A percentile compares a stretch with the other conserved stretches of the same genome.
Conservation (phyloP, 2,888 invertebrate species). For the Adelphocoris suturalis region DNA sequence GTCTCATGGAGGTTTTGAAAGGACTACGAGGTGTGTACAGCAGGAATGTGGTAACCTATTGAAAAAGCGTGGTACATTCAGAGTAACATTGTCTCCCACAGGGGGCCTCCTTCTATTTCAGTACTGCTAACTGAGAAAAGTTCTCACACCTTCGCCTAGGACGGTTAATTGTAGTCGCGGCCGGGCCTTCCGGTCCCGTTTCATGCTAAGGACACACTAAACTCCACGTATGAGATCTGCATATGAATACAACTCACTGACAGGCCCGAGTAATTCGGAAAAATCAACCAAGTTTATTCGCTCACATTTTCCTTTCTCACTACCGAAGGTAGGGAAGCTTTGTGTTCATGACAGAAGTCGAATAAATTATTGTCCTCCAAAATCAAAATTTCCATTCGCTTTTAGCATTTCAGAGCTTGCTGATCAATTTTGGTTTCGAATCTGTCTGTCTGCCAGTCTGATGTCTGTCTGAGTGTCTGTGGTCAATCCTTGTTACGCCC, state of each 20-base stretch:
- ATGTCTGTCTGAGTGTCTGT: too few species aligned
- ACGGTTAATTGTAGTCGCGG: constrained; percentile 67
- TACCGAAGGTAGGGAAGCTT: too few species aligned
- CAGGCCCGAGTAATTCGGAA: neutral
- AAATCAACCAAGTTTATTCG: neutral
- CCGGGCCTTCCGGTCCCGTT: constrained; percentile 48
- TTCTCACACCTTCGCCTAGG: constrained; percentile 68
- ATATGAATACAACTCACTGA: constrained; percentile 29
- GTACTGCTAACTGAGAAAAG: constrained; percentile 65
- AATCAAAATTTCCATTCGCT: too few species aligned
- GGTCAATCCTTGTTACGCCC: too few species aligned
- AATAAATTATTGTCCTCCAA: too few species aligned
- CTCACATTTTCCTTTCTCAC: too few species aligned
- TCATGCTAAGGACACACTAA: constrained; percentile 41
- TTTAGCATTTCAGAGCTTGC: too few species aligned
- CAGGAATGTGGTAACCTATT: constrained; percentile 61
- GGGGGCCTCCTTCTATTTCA: constrained; percentile 47
- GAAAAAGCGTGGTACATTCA: constrained; percentile 47
- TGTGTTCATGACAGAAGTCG: too few species aligned
- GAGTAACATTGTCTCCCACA: constrained; percentile 56
- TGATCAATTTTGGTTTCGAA: too few species aligned
- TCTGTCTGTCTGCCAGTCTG: too few species aligned
- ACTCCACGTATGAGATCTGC: constrained; percentile 13
- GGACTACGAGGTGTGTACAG: constrained; percentile 31
- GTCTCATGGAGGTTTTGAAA: neutral